Evolutionary conservation across 2,888 invertebrate species (phyloP).

Genomic region (Boloria euphrosyne): DNA sequence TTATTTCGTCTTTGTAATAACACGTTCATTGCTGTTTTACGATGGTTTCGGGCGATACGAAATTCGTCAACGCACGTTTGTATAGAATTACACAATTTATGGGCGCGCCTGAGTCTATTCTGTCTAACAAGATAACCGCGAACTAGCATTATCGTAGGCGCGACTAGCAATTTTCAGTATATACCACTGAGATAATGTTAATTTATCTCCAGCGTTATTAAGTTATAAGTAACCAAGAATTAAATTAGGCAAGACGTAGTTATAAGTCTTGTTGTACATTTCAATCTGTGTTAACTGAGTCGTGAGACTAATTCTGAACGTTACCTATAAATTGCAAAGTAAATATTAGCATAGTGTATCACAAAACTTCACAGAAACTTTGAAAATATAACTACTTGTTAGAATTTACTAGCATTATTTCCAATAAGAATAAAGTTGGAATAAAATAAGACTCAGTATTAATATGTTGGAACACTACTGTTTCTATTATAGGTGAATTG

Average conservation of each 20-base stretch:
- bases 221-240: slow-evolving; percentile 12
- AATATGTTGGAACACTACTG: no score
- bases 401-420: no score
- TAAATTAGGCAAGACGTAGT: slow-evolving; percentile 1
- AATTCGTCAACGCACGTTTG: slow-evolving; percentile 54
- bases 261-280: slow-evolving; percentile 2
- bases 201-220: slow-evolving; percentile 21
- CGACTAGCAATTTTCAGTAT: slow-evolving; percentile 25
- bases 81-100: slow-evolving; percentile 22
- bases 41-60: slow-evolving; percentile 47
- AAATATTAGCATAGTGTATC: no score
- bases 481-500: no score
- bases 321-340: neutral
- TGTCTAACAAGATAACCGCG: slow-evolving; percentile 19
- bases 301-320: neutral
- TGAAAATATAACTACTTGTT: no score
- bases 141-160: slow-evolving; percentile 23
- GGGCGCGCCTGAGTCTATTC: slow-evolving; percentile 14
- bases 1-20: slow-evolving; percentile 59
- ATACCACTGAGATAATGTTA: slow-evolving; percentile 17
- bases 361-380: no score
- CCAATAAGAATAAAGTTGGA: no score
- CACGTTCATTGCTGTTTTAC: slow-evolving; percentile 36
- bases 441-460: no score
- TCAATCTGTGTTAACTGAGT: slow-evolving; percentile 4